Evolutionary conservation across 2,113 vertebrate genomes (phyloP), one percentile per base, ranked within the genome.

Genomic region (Micromys minutus): DNA sequence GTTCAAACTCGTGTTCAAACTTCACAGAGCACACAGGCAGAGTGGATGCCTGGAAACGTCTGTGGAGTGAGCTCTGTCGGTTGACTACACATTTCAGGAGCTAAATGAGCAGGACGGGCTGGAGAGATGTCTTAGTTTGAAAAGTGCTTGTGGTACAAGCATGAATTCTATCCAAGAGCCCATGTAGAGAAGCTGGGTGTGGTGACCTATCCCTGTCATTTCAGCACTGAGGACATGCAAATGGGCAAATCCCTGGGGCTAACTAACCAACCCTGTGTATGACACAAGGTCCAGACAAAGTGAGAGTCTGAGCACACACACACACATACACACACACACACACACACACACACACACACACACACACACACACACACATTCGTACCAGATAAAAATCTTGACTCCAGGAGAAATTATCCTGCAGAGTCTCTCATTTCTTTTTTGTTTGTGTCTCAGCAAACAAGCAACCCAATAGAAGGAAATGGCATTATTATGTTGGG

Each of bases 401-500:
- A 95, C 93, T 85, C 72, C 45, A 69, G 61, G 61, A 90, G 76
- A 61, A 88, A 95, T 95, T 90, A 96, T 94, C 93, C 71, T 65
- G 19, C 8, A 5, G 52, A 81, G 75, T 89, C 61, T 80, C 76
- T 96, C 19, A 6, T 93, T 96, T 94, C 77, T 87, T 79, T 69
- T 96, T 83, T 94, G 50, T 95, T 94, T 95, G 91, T 29, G 45
- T 93, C 83, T 92, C 47, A 45, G 63, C 77, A 80, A 85, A 89
- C 89, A 95, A 90, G 50, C 42, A 80, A 80, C 86, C 61, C 92
- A 80, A 86, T 45, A 93, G 89, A 71, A 95, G 93, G 94, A 97
- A 97, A 94, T 85, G 76, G 13, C n/a, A n/a, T 84, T 95, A 92
- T 95, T 96, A 96, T 88, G 91, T 88, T 36, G 31, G 63, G 61